Evolutionary conservation across 2,888 invertebrate species (phyloP).

Genomic region (Aspidiotus destructor): DNA sequence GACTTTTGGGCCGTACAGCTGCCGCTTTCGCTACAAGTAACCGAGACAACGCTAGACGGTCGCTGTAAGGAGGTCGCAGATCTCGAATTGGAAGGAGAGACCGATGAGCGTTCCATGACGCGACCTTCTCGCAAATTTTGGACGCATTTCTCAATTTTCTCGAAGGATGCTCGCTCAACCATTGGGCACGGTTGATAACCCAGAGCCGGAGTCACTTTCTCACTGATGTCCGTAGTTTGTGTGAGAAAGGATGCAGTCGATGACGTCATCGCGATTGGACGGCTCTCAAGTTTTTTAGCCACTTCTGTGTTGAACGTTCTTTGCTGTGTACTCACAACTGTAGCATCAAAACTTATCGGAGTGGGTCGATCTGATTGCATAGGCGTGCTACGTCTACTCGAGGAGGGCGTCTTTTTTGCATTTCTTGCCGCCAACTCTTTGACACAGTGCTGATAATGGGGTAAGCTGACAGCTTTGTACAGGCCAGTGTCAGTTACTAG

Average conservation of each 20-base stretch:
- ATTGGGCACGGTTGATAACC: slow-evolving; percentile 29
- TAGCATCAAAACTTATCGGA: slow-evolving; percentile 23
- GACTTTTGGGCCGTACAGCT: neutral
- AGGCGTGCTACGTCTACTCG: slow-evolving; percentile 6
- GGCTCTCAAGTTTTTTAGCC: neutral
- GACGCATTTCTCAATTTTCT: slow-evolving; percentile 17
- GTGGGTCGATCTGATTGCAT: slow-evolving; percentile 1
- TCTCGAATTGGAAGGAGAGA: neutral
- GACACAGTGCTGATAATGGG: slow-evolving; percentile 55
- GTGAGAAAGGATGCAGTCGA: slow-evolving; percentile 20
- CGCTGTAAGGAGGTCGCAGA: neutral
- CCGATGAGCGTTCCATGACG: neutral
- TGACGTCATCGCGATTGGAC: neutral
- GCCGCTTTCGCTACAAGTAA: neutral
- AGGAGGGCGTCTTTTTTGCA: slow-evolving; percentile 4
- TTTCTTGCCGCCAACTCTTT: slow-evolving; percentile 33
- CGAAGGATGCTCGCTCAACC: slow-evolving; percentile 13
- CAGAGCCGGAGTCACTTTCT: slow-evolving; percentile 21
- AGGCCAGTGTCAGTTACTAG: slow-evolving; percentile 38
- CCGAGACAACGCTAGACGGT: neutral
- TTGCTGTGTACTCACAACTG: slow-evolving; percentile 20
- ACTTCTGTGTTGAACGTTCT: slow-evolving; percentile 6
- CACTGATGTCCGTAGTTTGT: slow-evolving; percentile 12
- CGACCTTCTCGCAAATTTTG: slow-evolving; percentile 10
- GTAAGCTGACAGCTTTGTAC: slow-evolving; percentile 67